These are phyloP conservation scores for Bostrychus sinensis DNA, from an alignment of 2,113 vertebrate species.

Conservation along the genomic window DNA sequence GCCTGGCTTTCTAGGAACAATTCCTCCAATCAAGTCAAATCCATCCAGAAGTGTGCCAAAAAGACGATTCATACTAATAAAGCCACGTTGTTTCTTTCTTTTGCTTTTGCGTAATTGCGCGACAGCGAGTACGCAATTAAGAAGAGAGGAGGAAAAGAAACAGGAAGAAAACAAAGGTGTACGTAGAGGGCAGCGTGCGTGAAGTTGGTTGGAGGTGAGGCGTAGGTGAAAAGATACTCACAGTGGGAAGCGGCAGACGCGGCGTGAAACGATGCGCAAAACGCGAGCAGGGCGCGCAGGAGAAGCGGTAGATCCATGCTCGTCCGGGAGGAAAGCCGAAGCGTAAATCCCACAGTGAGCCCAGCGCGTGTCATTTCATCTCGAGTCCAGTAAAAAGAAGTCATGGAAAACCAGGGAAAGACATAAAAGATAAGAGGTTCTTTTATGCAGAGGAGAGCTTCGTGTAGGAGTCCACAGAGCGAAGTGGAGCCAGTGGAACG, in stretches of 20 bases:
- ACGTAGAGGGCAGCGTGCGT: neutral
- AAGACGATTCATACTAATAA: too few species aligned
- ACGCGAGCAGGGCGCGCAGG: neutral
- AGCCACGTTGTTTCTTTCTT: neutral
- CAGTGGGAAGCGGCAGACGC: conserved; percentile 10
- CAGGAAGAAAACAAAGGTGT: neutral
- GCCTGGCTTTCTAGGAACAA: neutral
- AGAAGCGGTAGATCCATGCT: conserved; percentile 10
- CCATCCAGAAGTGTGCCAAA: neutral
- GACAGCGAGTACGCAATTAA: too few species aligned
- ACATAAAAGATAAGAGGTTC: neutral
- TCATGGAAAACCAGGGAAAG: neutral
- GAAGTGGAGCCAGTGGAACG: neutral
- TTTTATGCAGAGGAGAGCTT: too few species aligned
- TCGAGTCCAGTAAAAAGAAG: neutral
- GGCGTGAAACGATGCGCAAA: neutral
- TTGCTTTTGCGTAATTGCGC: neutral
- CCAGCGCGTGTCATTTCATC: conserved; percentile 7
- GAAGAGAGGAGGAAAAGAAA: neutral
- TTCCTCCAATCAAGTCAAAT: neutral
- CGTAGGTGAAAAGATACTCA: neutral
- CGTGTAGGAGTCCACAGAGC: too few species aligned
- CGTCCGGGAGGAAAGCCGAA: neutral
- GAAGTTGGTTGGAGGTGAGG: neutral
- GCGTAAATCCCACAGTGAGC: neutral